Base-by-base conservation (phyloP, 1,140 invertebrate species). In the Galleria mellonella region DNA sequence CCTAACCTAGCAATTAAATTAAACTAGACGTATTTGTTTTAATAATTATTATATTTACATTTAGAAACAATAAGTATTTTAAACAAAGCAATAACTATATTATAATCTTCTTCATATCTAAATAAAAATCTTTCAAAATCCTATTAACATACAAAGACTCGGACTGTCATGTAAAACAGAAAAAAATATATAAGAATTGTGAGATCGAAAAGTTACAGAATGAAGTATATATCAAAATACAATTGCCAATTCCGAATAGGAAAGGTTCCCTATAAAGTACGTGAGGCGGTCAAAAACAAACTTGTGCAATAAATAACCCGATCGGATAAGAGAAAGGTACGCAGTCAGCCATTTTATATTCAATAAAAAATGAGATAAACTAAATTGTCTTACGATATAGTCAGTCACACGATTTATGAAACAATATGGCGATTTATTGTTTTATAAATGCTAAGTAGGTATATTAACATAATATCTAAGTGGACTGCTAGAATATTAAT, bases 221-320 rank as follows among this genome's bases (percentile, higher is more conserved):
- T 67, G 61, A 65, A 67, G 55, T 79, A 76, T 70, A 77, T 69
- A 77, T 77, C 69, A 79, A 75, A 77, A 62, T 70, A 68, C 70
- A 78, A 81, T 83, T 77, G 76, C 54, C 73, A 77, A 81, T 83
- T 72, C 68, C 59, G 72, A 61, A 74, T 79, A 67, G 72, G 68
- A 69, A 73, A 78, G 75, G 76, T 81, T 81, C 72, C 72, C 74
- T 72, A 83, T 83, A 81, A 78, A 76, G 72, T 79, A 83, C 79
- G 79, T 77, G 79, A 67, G 76, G 67, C 76, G 76, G 79, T 79
- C 79, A 78, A 78, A 77, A 77, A 83, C 74, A 83, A 83, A 83
- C 74, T 81, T 77, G 57, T 62, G 69, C 74, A 78, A 83, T 83
- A 83, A 81, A 83, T 81, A 83, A 81, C 74, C 63, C 60, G 57